Conservation (phyloP, 2,797 vertebrate species). For the Sebastes glaucus region DNA sequence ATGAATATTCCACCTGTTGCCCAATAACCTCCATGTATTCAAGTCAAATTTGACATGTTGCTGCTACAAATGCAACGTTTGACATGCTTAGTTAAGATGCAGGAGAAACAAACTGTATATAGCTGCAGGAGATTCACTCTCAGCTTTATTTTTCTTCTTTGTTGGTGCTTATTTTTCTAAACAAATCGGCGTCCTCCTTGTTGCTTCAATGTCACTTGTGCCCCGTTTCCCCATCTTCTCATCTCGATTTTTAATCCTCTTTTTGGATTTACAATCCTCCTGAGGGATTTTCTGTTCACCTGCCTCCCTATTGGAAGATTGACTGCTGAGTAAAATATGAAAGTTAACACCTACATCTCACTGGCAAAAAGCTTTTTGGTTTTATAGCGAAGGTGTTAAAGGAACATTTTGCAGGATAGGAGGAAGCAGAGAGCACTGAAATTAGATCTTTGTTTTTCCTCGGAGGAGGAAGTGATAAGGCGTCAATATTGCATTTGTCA, state of each 20-base stretch:
- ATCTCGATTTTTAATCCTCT: constrained; percentile 23
- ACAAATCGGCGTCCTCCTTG: background rate
- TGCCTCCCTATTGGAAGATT: background rate
- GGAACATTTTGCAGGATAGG: background rate
- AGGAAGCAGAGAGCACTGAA: background rate
- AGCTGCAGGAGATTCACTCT: background rate
- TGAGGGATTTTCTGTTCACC: background rate
- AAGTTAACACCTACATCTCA: background rate
- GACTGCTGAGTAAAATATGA: background rate
- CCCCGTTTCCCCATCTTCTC: background rate
- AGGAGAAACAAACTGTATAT: background rate
- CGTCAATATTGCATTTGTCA: constrained; percentile 10
- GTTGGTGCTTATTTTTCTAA: background rate
- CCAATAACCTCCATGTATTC: constrained; percentile 11
- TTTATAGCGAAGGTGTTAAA: background rate
- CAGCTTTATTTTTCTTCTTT: background rate
- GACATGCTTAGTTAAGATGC: background rate
- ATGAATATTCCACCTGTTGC: constrained; percentile 55
- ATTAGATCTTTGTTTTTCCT: background rate
- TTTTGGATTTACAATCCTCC: background rate
- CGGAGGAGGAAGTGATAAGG: background rate
- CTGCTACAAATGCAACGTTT: background rate
- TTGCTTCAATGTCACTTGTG: background rate
- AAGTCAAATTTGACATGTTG: constrained; percentile 9
- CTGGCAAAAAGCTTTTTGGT: background rate